Base-by-base conservation (phyloP, 2,113 vertebrate species). In the Hystrix cristata region DNA sequence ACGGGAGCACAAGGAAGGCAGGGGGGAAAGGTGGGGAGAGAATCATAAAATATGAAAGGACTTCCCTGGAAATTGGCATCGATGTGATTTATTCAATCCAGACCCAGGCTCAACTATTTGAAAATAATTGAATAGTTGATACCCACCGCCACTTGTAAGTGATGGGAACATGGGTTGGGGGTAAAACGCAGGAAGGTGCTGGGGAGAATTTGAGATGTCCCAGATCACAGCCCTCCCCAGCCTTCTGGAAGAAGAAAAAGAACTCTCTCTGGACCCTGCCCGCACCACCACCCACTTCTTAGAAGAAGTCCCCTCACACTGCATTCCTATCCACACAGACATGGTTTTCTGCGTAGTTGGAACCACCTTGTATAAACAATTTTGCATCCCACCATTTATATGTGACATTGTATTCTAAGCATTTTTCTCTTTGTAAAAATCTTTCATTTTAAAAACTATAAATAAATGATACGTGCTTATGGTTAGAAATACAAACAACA, bases 41-140 rank as follows among this genome's bases (percentile, higher is more conserved):
- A 90, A 62, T 98, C 98, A 97, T 97, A 87, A 93, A 98, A 95
- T 98, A 98, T 89, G 94, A 97, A 98, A 97, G 67, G 72, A 34
- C 89, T 96, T 98, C 96, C 86, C 91, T 92, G 91, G 91, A 97
- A 98, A 97, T 97, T 97, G 94, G 90, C 92, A 95, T 90, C 97
- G 96, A 97, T 97, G 89, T 51, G 92, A 98, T 71, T 97, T 93
- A 90, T 96, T 97, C 38, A 94, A 97, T 97, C 91, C 91, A 97
- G 94, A 91, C 96, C 84, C 90, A 74, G 91, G 90, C 93, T 92
- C 83, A 90, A 98, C 46, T 94, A 92, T 97, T 97, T 98, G 95
- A 91, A 97, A 98, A 97, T 98, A 98, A 98, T 97, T 97, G 97
- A 98, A 95, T 87, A 83, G 78, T 91, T 98, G 96, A 97, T 96